Evolutionary conservation across 2,797 vertebrate species (phyloP), one percentile per base, ranked within the genome.

Genomic region (Clangula hyemalis): DNA sequence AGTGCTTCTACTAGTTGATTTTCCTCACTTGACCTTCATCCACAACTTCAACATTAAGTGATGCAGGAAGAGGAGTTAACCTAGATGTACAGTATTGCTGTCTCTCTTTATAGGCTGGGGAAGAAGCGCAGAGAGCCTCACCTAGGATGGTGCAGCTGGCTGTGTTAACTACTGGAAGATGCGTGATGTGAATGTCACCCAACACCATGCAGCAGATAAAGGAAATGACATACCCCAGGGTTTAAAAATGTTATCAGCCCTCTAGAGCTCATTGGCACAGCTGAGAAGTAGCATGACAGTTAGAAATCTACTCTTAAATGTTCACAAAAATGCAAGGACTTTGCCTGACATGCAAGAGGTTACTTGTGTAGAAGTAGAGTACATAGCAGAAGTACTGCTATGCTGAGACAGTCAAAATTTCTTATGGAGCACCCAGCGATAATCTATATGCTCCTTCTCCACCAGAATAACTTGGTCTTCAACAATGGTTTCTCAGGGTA

Each of bases 121-220:
- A 86, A 57, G 36, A 78, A 43, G 19, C 3, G 19, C 25, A 73
- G 32, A 36, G n/a, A 78, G 56, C 38, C 70, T 81, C 66, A 18
- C 6, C 45, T 17, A 30, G 12, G 28, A 47, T 1, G 74, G 81
- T 13, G 39, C 79, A 80, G 34, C 30, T 62, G 66, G 38, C 32
- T 38, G 12, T 21, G 36, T n/a, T 36, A 60, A 39, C 34, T 76
- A 38, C 47, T 53, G 57, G 64, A 30, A 78, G 56, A 51, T 39
- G 41, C 1, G 1, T 5, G 13, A 27, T 66, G 66, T 25, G 34
- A 86, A 60, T 15, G 7, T 36, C 51, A 60, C 19, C 36, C 47
- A 88, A 25, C 32, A 60, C 6, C 66, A 70, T 0, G 0, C 0
- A 2, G 62, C 25, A 53, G 39, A 36, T 45, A 49, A 51, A 86